phyloP scores from a whole-genome alignment of 2,113 vertebrate species.

The Macroglossus sobrinus region DNA sequence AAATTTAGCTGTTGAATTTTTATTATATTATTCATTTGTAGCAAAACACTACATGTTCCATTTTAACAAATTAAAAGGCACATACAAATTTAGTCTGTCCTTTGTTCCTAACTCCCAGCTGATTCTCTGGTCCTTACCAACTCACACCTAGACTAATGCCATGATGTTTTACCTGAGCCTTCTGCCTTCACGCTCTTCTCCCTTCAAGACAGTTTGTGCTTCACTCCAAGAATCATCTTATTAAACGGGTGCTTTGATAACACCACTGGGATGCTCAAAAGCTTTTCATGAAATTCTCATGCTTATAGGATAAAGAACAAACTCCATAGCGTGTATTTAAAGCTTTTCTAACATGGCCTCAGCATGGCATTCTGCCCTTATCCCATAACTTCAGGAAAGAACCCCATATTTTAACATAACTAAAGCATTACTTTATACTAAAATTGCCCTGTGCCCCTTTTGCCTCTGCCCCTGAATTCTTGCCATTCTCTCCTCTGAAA shows the following conservation, averaged over 20 bases:
- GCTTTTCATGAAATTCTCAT: background rate
- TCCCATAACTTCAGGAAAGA: background rate
- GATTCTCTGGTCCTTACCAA: background rate
- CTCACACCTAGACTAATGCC: background rate
- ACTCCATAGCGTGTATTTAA: background rate
- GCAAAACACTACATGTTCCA: background rate
- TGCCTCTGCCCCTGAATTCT: background rate
- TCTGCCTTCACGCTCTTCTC: background rate
- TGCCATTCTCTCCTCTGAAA: background rate
- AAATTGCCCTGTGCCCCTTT: background rate
- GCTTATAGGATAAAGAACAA: background rate
- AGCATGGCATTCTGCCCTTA: background rate
- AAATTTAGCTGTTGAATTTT: constrained; percentile 1
- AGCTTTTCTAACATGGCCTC: background rate
- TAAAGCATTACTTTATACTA: background rate
- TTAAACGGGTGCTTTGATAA: background rate
- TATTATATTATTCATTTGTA: background rate
- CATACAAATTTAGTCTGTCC: background rate
- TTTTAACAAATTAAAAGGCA: background rate
- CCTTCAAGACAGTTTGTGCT: background rate
- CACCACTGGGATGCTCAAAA: background rate
- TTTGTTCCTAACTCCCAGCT: background rate
- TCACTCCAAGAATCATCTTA: background rate
- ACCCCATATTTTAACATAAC: background rate
- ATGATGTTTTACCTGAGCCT: background rate